Evolutionary conservation across 2,888 invertebrate genomes (phyloP).

Genomic region (Apodemia hepburni): DNA sequence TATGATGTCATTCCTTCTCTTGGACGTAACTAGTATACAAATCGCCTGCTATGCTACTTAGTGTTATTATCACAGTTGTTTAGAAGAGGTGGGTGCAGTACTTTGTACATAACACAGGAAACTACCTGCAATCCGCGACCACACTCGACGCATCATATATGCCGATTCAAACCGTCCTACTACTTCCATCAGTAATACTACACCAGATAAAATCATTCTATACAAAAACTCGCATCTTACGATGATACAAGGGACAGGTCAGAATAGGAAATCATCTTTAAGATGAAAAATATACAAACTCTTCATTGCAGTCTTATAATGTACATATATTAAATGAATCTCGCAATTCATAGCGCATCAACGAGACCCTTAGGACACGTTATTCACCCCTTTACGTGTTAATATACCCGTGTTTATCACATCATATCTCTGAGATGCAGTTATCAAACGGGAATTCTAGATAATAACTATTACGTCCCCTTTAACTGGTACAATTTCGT

Average conservation of each 20-base stretch:
- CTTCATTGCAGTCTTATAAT: constrained; percentile 74
- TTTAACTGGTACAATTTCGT: constrained; percentile 76
- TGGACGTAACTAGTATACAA: constrained; percentile 80
- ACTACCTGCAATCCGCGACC: constrained; percentile 66
- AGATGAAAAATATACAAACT: constrained; percentile 70
- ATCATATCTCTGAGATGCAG: constrained; percentile 54
- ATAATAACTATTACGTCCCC: constrained; percentile 78
- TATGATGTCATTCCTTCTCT: constrained; percentile 81
- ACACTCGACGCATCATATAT: constrained; percentile 53
- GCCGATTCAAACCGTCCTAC: constrained; percentile 46
- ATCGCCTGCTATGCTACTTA: constrained; percentile 81
- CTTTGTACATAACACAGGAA: constrained; percentile 78
- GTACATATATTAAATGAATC: constrained; percentile 74
- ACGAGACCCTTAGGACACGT: constrained; percentile 64
- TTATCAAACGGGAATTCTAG: constrained; percentile 61
- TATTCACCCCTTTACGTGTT: constrained; percentile 64
- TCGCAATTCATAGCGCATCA: constrained; percentile 47
- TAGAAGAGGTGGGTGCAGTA: constrained; percentile 81
- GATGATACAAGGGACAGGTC: constrained; percentile 48
- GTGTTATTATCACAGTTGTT: constrained; percentile 82
- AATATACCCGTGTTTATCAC: constrained; percentile 52
- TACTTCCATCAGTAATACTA: constrained; percentile 35
- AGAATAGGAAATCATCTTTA: constrained; percentile 61
- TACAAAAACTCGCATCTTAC: constrained; percentile 43
- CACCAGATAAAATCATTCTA: constrained; percentile 40